phyloP scores from a whole-genome alignment of 2,797 vertebrate species.

The Diceros bicornis region DNA sequence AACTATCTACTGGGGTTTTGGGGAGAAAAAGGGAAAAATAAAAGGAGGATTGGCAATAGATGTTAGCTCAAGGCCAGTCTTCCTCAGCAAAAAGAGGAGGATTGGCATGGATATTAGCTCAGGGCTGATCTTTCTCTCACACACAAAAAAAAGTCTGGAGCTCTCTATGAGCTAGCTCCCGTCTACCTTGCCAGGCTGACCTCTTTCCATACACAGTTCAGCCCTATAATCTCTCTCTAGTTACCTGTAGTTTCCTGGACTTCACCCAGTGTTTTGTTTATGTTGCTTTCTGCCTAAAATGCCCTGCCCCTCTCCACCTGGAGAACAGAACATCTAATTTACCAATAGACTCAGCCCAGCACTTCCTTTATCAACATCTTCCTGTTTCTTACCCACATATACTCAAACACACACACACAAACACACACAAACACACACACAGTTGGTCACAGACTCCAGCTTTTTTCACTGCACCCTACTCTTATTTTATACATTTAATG shows the following conservation, averaged over 20 bases:
- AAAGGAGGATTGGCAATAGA: no score
- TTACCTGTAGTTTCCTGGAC: not conserved
- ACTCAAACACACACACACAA: not conserved
- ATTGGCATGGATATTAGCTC: no score
- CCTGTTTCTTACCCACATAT: not conserved
- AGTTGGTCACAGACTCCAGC: not conserved
- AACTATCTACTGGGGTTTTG: no score
- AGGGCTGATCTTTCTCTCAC: no score
- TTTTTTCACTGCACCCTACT: not conserved
- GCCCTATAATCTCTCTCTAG: not conserved
- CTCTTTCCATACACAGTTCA: not conserved
- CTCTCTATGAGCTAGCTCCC: not conserved
- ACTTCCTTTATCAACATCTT: not conserved
- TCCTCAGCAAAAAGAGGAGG: no score
- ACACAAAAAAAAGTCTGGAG: not conserved
- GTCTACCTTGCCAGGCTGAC: not conserved
- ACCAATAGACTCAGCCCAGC: not conserved
- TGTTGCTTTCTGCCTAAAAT: slow-evolving; percentile 3
- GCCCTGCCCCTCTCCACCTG: no score
- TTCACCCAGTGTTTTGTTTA: not conserved
- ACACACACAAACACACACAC: no score
- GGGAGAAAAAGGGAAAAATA: no score
- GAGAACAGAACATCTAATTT: not conserved
- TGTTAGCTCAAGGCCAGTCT: no score
- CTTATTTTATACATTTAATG: slow-evolving; percentile 30